phyloP scores from a whole-genome alignment of 2,113 vertebrate species.

The Chionomys nivalis region DNA sequence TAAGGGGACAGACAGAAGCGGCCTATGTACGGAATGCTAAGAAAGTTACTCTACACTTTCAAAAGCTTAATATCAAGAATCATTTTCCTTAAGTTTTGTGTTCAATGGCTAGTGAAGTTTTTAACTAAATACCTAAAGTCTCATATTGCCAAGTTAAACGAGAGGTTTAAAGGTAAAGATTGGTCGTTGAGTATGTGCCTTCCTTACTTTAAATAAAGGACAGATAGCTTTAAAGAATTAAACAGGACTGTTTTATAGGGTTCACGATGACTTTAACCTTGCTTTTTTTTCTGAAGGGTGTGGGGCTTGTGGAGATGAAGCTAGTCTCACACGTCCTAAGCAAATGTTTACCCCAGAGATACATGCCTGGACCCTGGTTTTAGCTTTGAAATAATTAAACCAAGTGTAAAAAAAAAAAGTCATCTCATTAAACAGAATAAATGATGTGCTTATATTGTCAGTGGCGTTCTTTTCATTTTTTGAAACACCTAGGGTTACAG shows the following conservation, averaged over 20 bases:
- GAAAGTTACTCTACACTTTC: background rate
- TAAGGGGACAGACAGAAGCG: background rate
- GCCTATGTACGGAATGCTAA: background rate
- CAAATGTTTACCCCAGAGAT: background rate
- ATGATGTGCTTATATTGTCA: background rate
- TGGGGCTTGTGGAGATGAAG: background rate
- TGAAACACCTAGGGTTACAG: background rate
- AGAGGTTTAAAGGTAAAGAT: constrained; percentile 3
- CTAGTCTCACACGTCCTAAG: background rate
- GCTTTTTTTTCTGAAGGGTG: background rate
- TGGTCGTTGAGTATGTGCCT: background rate
- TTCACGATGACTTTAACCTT: background rate
- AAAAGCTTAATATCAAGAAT: background rate
- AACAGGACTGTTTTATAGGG: background rate
- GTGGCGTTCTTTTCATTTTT: constrained; percentile 13
- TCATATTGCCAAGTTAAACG: background rate
- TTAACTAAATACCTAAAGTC: background rate
- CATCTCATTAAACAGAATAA: background rate
- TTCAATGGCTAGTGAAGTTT: background rate
- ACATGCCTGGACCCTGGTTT: background rate
- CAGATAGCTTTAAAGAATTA: background rate
- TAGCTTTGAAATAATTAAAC: constrained; percentile 1
- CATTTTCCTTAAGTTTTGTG: background rate
- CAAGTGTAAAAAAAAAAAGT: background rate
- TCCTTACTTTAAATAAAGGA: background rate